Evolutionary conservation across 2,113 vertebrate genomes (phyloP).

Genomic region (Hemiscyllium ocellatum): DNA sequence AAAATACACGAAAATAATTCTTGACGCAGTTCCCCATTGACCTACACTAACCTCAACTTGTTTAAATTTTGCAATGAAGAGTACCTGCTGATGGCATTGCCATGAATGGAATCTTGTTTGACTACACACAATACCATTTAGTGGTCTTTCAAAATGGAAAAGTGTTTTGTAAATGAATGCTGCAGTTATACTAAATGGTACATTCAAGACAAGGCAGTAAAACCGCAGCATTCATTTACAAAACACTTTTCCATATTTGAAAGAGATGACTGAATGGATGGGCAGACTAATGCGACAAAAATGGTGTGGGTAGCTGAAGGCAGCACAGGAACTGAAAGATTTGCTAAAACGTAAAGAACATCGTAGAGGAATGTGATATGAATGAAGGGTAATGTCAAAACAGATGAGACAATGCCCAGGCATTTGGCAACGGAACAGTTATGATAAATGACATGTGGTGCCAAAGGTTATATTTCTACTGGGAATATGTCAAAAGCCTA

Average conservation of each 20-base stretch:
- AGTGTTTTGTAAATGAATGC: no score
- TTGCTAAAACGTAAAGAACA: neutral
- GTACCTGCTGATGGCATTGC: neutral
- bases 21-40: neutral
- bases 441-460: neutral
- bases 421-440: neutral
- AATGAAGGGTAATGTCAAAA: neutral
- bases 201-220: neutral
- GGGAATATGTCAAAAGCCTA: neutral
- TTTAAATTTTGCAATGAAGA: neutral
- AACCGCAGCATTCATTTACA: neutral
- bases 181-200: neutral
- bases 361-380: neutral
- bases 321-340: neutral
- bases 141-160: no score
- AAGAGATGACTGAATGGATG: neutral
- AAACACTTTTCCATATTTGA: neutral
- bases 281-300: neutral
- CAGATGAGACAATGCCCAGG: neutral
- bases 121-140: neutral
- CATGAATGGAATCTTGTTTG: neutral
- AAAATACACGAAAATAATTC: neutral
- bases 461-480: slow-evolving; percentile 1
- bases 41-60: neutral
- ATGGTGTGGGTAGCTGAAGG: neutral